phyloP scores from a whole-genome alignment of 2,113 vertebrate species.

The Zosterops japonicus region DNA sequence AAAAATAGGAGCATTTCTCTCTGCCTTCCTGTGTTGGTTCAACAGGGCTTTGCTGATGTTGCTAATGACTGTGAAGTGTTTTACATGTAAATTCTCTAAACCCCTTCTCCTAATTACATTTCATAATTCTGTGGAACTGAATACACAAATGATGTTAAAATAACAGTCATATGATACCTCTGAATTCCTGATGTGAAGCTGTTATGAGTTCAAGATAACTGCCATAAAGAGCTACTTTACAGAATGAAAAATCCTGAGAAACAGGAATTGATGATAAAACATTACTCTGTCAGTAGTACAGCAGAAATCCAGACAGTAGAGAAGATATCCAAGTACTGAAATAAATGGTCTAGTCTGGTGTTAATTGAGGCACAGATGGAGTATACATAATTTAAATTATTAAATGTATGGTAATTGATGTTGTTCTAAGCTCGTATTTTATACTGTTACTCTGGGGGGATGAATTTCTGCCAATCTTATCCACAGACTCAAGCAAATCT shows the following conservation, averaged over 20 bases:
- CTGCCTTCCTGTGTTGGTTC: slow-evolving; percentile 13
- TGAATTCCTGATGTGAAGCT: background rate
- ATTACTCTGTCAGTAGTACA: background rate
- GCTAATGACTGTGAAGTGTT: background rate
- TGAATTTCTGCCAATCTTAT: slow-evolving; percentile 4
- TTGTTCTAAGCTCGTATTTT: background rate
- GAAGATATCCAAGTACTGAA: background rate
- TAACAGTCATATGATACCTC: slow-evolving; percentile 25
- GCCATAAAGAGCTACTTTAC: background rate
- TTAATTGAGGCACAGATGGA: background rate
- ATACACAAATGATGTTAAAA: slow-evolving; percentile 26
- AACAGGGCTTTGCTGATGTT: slow-evolving; percentile 7
- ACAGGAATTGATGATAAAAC: background rate
- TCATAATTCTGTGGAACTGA: slow-evolving; percentile 10
- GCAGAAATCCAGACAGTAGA: background rate
- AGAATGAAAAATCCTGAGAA: background rate
- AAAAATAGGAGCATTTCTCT: slow-evolving; percentile 26
- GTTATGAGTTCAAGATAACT: background rate
- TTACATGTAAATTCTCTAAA: background rate
- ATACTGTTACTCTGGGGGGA: background rate
- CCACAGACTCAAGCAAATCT: background rate
- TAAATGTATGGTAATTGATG: background rate
- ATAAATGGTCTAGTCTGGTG: background rate
- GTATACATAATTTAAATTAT: background rate
- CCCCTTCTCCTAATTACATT: background rate